Evolutionary conservation across 2,888 invertebrate species (phyloP).

Genomic region (Stomorhina lunata): DNA sequence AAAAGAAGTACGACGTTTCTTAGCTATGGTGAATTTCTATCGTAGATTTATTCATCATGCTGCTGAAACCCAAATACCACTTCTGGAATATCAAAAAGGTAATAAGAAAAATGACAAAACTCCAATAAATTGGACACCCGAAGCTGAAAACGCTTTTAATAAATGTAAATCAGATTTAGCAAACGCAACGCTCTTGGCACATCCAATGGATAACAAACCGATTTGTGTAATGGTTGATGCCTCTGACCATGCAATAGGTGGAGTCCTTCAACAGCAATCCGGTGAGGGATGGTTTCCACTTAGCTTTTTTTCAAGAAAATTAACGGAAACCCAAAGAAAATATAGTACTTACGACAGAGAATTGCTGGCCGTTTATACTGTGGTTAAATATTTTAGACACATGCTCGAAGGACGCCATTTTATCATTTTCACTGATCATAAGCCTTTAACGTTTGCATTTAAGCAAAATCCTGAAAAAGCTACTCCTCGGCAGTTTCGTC

Average conservation of each 20-base stretch:
- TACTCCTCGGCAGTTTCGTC: too few relatives aligned
- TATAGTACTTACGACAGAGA: slow-evolving; percentile 4
- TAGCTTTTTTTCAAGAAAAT: slow-evolving; percentile 14
- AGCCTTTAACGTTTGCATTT: not conserved
- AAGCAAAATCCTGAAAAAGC: too few relatives aligned
- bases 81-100: slow-evolving; percentile 18
- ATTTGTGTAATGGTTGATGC: slow-evolving; percentile 8
- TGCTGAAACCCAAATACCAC: slow-evolving; percentile 33
- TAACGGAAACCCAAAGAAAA: not conserved
- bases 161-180: not conserved
- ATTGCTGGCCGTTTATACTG: not conserved
- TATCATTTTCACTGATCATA: not conserved
- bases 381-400: not conserved
- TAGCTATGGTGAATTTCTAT: slow-evolving; percentile 54
- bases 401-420: not conserved
- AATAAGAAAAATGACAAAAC: slow-evolving; percentile 33
- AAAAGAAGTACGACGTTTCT: slow-evolving; percentile 47
- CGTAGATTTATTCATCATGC: slow-evolving; percentile 42
- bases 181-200: not conserved
- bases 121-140: not conserved
- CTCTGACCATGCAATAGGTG: not conserved
- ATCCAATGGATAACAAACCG: not conserved
- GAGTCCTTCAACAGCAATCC: too few relatives aligned
- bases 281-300: not conserved
- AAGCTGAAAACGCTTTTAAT: not conserved